Conservation (phyloP, 2,888 invertebrate species). For the Lucinisca nassula region DNA sequence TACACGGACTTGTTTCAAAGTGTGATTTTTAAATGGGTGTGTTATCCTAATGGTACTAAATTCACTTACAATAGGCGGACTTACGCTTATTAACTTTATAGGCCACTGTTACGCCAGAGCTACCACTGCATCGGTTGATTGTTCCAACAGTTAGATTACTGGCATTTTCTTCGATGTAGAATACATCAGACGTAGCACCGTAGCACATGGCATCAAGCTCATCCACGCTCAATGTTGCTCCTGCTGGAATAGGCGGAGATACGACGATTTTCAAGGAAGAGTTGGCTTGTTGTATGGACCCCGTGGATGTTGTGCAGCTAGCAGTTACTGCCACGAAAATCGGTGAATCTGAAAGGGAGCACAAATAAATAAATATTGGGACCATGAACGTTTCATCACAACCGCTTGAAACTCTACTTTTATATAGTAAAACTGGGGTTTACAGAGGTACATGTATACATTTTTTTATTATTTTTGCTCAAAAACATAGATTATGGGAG, state of each 20-base stretch:
- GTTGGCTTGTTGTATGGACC: not conserved
- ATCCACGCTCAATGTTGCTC: not conserved
- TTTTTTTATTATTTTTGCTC: too few relatives aligned
- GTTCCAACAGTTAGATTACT: slow-evolving; percentile 38
- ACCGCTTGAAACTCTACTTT: too few relatives aligned
- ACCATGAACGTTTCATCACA: too few relatives aligned
- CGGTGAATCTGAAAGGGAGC: not conserved
- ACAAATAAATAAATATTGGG: too few relatives aligned
- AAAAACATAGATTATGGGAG: too few relatives aligned
- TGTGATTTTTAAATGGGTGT: too few relatives aligned
- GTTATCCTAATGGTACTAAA: too few relatives aligned
- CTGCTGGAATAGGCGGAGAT: not conserved
- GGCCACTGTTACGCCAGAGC: slow-evolving; percentile 4
- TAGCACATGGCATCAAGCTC: slow-evolving; percentile 29
- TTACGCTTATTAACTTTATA: slow-evolving; percentile 59
- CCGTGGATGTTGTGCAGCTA: not conserved
- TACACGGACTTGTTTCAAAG: too few relatives aligned
- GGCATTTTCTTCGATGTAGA: slow-evolving; percentile 50
- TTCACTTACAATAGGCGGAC: too few relatives aligned
- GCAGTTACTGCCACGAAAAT: not conserved
- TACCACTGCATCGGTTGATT: slow-evolving; percentile 31
- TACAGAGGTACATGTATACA: too few relatives aligned
- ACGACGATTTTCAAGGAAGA: not conserved
- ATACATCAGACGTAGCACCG: slow-evolving; percentile 2
- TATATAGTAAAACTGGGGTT: too few relatives aligned